These are phyloP conservation scores for Phyllostomus hastatus DNA, from an alignment of 2,113 vertebrate genomes.

Conservation along the genomic window DNA sequence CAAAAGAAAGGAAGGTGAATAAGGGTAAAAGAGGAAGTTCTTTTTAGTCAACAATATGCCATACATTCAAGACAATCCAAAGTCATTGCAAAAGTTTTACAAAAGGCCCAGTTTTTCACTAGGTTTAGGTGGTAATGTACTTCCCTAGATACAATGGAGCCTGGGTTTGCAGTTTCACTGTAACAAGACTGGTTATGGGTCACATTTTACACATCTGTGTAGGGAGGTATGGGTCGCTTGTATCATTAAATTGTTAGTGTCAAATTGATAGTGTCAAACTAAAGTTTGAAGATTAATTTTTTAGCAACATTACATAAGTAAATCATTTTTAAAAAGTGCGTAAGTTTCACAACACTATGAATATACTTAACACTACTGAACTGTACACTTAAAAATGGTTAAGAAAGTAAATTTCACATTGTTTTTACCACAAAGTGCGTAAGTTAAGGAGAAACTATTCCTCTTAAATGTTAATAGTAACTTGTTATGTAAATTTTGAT, in stretches of 20 bases:
- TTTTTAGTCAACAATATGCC: background rate
- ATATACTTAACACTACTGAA: background rate
- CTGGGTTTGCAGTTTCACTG: background rate
- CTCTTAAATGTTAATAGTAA: conserved; percentile 18
- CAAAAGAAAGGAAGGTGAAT: conserved; percentile 37
- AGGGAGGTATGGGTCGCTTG: background rate
- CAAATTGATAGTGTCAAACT: background rate
- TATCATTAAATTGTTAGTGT: background rate
- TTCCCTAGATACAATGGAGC: background rate
- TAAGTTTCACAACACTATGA: conserved; percentile 1
- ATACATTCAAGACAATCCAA: conserved; percentile 11
- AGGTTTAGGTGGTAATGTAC: background rate
- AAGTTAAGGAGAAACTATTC: conserved; percentile 7
- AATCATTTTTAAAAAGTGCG: background rate
- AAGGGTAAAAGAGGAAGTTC: conserved; percentile 50
- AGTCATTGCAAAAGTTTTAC: conserved; percentile 7
- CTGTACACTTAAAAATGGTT: conserved; percentile 10
- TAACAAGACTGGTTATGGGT: background rate
- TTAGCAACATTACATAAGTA: background rate
- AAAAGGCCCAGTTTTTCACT: background rate
- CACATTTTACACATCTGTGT: background rate
- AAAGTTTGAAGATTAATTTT: background rate
- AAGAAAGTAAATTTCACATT: background rate
- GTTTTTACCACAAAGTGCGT: background rate
- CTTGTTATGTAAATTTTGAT: conserved; percentile 25